phyloP scores from a whole-genome alignment of 2,797 vertebrate genomes.

The Helarctos malayanus region DNA sequence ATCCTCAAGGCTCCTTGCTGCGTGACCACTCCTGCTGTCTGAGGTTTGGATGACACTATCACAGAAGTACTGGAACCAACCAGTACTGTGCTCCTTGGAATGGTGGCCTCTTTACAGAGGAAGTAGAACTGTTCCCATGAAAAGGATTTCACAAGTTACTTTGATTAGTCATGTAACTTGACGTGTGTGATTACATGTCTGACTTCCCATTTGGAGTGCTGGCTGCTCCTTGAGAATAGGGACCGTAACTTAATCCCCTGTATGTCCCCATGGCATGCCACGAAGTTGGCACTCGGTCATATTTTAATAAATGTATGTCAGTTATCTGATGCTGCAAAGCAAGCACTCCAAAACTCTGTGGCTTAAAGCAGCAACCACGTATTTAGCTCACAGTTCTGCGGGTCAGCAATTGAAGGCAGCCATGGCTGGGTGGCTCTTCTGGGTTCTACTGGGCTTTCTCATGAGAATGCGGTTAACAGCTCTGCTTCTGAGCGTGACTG shows the following conservation, averaged over 20 bases:
- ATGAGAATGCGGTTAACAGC: background rate
- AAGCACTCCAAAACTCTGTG: slow-evolving; percentile 1
- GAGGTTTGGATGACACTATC: slow-evolving; percentile 73
- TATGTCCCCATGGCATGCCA: background rate
- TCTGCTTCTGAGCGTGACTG: background rate
- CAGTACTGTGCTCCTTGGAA: background rate
- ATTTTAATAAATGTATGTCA: slow-evolving; percentile 32
- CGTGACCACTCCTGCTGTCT: slow-evolving; percentile 56
- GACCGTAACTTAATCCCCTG: background rate
- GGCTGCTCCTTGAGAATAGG: background rate
- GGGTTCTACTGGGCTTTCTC: background rate
- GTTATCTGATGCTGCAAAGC: background rate
- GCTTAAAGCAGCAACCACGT: slow-evolving; percentile 21
- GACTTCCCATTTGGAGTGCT: background rate
- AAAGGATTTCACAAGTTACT: slow-evolving; percentile 41
- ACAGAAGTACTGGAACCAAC: slow-evolving; percentile 22
- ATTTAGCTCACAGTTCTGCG: background rate
- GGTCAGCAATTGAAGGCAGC: background rate
- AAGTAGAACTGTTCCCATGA: background rate
- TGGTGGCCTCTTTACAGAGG: slow-evolving; percentile 37
- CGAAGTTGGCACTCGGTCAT: background rate
- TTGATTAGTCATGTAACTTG: background rate
- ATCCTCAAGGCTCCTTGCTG: slow-evolving; percentile 57
- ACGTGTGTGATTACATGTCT: background rate
- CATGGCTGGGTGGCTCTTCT: background rate